Conservation (phyloP, 2,797 vertebrate species). For the Trichosurus vulpecula region DNA sequence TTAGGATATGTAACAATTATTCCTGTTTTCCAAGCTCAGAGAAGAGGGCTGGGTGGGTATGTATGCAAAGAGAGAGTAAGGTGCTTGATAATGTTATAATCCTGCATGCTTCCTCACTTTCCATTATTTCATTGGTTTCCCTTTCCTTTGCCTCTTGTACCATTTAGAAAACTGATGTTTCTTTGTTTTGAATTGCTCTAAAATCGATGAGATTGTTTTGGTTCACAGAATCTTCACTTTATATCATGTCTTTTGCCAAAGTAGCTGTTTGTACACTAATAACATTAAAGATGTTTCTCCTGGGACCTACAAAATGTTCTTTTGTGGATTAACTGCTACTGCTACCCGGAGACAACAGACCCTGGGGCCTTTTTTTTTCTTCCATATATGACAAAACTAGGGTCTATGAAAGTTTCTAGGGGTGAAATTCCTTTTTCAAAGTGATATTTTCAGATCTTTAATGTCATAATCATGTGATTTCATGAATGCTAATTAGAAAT, state of each 20-base stretch:
- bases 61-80: conserved; percentile 33
- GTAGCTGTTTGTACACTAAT: neutral
- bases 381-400: conserved; percentile 4
- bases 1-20: conserved; percentile 31
- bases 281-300: neutral
- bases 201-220: conserved; percentile 75
- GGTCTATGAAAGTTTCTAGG: neutral
- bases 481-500: conserved; percentile 31
- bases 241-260: conserved; percentile 66
- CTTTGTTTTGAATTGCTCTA: conserved; percentile 58
- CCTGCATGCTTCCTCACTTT: conserved; percentile 50
- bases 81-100: conserved; percentile 55
- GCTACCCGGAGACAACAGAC: conserved; percentile 14
- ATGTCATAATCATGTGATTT: conserved; percentile 50
- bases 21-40: conserved; percentile 38
- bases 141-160: conserved; percentile 51
- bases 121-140: neutral
- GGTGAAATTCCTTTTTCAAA: conserved; percentile 19
- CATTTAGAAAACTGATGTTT: conserved; percentile 72
- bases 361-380: neutral
- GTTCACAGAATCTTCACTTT: conserved; percentile 67
- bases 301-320: neutral
- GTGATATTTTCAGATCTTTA: conserved; percentile 36
- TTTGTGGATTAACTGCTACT: conserved; percentile 30
- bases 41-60: neutral